These are phyloP conservation scores for Vulpes ferrilata DNA, from an alignment of 2,113 vertebrate genomes.

Conservation along the genomic window DNA sequence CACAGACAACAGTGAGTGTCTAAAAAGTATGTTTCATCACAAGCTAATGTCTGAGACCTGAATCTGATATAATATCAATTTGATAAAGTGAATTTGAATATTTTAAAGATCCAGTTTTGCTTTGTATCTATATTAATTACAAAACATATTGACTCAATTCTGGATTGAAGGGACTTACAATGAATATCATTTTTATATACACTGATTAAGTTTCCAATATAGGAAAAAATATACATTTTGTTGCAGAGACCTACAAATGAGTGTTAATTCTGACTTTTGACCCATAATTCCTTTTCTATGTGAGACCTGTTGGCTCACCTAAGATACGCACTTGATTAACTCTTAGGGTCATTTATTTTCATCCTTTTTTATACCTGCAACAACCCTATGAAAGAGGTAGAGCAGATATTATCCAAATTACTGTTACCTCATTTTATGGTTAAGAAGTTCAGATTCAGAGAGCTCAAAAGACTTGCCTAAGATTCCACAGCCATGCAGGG, in stretches of 20 bases:
- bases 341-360: background rate
- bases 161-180: background rate
- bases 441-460: conserved; percentile 4
- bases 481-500: background rate
- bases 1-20: background rate
- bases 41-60: background rate
- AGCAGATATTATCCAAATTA: background rate
- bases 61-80: background rate
- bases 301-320: background rate
- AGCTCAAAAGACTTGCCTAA: background rate
- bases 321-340: background rate
- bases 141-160: conserved; percentile 2
- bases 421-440: background rate
- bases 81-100: background rate
- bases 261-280: background rate
- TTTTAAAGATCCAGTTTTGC: background rate
- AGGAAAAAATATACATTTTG: background rate
- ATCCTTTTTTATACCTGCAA: background rate
- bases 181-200: conserved; percentile 51
- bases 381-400: background rate
- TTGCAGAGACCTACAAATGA: background rate
- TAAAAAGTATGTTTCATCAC: conserved; percentile 2
- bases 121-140: conserved; percentile 21
- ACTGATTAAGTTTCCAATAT: background rate
- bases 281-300: background rate